These are phyloP conservation scores for Ectropis crepuscularia DNA, from an alignment of 2,888 invertebrate species.

Conservation along the genomic window DNA sequence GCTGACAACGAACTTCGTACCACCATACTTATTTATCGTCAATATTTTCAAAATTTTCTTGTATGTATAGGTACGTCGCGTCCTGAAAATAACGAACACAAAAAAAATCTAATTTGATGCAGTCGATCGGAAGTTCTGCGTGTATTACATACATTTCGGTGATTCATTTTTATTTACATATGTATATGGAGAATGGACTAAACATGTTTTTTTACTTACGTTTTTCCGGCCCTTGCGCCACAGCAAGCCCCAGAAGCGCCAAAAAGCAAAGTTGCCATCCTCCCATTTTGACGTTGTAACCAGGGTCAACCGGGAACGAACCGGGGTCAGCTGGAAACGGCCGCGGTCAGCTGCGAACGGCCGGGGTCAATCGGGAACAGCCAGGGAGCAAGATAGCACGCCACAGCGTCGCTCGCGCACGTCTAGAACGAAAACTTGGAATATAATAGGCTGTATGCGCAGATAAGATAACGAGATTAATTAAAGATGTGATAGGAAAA, in stretches of 20 bases:
- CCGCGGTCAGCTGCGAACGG: slow-evolving; percentile 34
- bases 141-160: no score
- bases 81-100: no score
- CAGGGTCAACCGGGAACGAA: slow-evolving; percentile 19
- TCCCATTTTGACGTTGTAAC: slow-evolving; percentile 43
- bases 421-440: slow-evolving; percentile 64
- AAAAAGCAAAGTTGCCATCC: slow-evolving; percentile 49
- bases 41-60: no score
- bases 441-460: slow-evolving; percentile 48
- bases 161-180: no score
- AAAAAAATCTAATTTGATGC: no score
- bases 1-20: no score
- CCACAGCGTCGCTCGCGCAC: slow-evolving; percentile 51
- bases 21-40: no score
- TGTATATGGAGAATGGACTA: no score
- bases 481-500: slow-evolving; percentile 73
- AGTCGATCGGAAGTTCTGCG: no score
- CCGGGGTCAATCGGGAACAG: slow-evolving; percentile 34
- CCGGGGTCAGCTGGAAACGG: slow-evolving; percentile 20
- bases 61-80: no score
- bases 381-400: slow-evolving; percentile 46
- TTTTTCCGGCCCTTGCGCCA: slow-evolving; percentile 66
- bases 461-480: slow-evolving; percentile 74
- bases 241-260: slow-evolving; percentile 53
- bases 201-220: slow-evolving; percentile 52